Percentiles rank a stretch among this genome's conserved stretches.
These are phyloP conservation scores for Ammodytes marinus DNA, from an alignment of 2,113 vertebrate species.

Conservation along the genomic window DNA sequence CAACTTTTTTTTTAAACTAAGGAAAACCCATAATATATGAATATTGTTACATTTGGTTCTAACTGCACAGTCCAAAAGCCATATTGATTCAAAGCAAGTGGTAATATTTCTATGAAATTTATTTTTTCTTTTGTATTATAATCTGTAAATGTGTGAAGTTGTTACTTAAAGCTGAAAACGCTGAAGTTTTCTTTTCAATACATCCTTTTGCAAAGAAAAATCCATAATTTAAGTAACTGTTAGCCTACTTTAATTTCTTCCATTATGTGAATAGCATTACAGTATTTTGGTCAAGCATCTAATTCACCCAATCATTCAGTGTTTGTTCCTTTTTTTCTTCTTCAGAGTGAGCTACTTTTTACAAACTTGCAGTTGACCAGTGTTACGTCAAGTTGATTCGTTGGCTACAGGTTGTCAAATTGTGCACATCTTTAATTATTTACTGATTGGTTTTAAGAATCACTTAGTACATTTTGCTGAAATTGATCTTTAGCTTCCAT, in stretches of 20 bases:
- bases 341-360: constrained; percentile 36
- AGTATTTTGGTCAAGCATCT: constrained; percentile 68
- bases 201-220: constrained; percentile 47
- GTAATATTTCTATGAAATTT: constrained; percentile 72
- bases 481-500: constrained; percentile 69
- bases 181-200: constrained; percentile 33
- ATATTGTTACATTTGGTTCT: constrained; percentile 56
- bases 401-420: constrained; percentile 51
- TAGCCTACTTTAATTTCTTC: constrained; percentile 33
- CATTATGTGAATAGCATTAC: constrained; percentile 59
- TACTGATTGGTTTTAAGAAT: constrained; percentile 38
- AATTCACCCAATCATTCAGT: constrained; percentile 32
- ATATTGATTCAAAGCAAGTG: constrained; percentile 71
- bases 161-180: constrained; percentile 54
- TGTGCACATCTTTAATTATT: constrained; percentile 37
- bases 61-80: constrained; percentile 78
- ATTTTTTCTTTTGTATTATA: constrained; percentile 70
- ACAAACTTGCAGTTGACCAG: constrained; percentile 59
- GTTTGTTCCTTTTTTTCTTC: constrained; percentile 22
- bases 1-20: constrained; percentile 55
- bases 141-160: constrained; percentile 71
- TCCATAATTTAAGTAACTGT: constrained; percentile 46
- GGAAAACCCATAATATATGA: constrained; percentile 51
- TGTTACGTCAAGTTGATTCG: constrained; percentile 47
- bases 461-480: constrained; percentile 43